A percentile compares a stretch with the other conserved stretches of the same genome.
Evolutionary conservation across 64 coral and sea anemone species (phyloP).

Genomic region (Porites lutea): DNA sequence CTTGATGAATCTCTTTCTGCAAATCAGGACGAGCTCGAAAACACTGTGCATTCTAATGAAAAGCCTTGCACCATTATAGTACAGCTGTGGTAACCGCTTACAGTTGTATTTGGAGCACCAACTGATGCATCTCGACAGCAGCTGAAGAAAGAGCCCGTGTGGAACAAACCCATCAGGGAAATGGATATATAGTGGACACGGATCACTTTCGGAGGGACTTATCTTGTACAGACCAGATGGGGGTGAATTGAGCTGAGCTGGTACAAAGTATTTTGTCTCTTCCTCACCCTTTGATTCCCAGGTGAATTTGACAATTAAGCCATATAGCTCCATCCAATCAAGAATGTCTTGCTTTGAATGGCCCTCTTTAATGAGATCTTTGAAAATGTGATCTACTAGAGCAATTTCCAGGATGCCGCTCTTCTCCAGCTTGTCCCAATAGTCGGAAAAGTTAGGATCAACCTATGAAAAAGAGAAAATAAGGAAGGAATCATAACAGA

Average conservation of each 20-base stretch:
- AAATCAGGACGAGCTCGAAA: neutral
- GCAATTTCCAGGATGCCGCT: constrained; percentile 46
- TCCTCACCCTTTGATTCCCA: neutral
- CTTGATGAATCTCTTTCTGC: constrained; percentile 32
- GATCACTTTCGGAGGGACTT: constrained; percentile 1
- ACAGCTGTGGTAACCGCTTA: neutral
- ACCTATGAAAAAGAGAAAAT: too few species aligned
- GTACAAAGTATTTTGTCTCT: constrained; percentile 40
- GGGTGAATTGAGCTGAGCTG: constrained; percentile 45
- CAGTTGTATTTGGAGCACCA: constrained; percentile 12
- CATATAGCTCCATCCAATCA: constrained; percentile 73
- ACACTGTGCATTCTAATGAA: neutral
- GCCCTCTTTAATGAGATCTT: constrained; percentile 6
- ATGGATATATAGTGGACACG: constrained; percentile 47
- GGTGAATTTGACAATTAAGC: constrained; percentile 43
- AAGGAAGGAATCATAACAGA: too few species aligned
- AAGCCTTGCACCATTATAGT: constrained; percentile 5
- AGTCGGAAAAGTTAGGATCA: neutral
- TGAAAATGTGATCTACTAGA: constrained; percentile 57
- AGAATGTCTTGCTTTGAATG: constrained; percentile 45
- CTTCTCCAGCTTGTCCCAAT: constrained; percentile 45
- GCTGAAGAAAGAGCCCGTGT: constrained; percentile 33
- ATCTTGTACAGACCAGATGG: constrained; percentile 36
- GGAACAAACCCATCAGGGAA: constrained; percentile 59
- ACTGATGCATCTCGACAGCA: constrained; percentile 49